These are phyloP conservation scores for Epiblema foenella DNA, from an alignment of 2,888 invertebrate genomes.

Conservation along the genomic window DNA sequence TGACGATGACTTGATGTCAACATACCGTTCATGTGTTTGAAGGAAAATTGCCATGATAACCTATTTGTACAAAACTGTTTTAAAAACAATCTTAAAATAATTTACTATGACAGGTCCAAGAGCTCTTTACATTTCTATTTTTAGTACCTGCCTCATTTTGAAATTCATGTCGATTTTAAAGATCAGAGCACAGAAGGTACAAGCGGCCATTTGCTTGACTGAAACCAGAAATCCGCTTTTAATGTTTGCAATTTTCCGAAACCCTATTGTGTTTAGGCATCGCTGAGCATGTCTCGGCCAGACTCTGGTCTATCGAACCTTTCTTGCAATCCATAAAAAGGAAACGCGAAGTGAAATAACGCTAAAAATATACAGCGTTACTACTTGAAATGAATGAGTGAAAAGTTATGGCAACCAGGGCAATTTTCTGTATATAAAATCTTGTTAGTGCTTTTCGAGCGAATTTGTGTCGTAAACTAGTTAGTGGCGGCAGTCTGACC, in stretches of 20 bases:
- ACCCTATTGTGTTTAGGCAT: slow-evolving; percentile 20
- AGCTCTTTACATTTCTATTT: too few relatives aligned
- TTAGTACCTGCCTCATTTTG: too few relatives aligned
- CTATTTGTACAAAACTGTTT: too few relatives aligned
- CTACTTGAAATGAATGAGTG: slow-evolving; percentile 37
- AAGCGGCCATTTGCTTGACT: not conserved
- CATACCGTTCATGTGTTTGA: too few relatives aligned
- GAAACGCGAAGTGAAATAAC: slow-evolving; percentile 20
- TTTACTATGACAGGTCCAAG: too few relatives aligned
- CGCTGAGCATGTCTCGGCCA: slow-evolving; percentile 32
- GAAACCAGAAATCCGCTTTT: not conserved
- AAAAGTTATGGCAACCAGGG: slow-evolving; percentile 32
- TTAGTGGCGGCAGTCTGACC: slow-evolving; percentile 6
- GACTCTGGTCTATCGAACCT: slow-evolving; percentile 13
- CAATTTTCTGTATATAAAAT: slow-evolving; percentile 31
- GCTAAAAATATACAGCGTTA: slow-evolving; percentile 28
- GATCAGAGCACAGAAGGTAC: too few relatives aligned
- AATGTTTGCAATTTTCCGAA: slow-evolving; percentile 4
- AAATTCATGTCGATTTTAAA: too few relatives aligned
- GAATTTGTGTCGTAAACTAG: slow-evolving; percentile 23
- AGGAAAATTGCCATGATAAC: too few relatives aligned
- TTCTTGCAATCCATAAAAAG: slow-evolving; percentile 14
- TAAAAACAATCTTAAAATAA: too few relatives aligned
- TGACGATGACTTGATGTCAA: too few relatives aligned
- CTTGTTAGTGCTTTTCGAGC: slow-evolving; percentile 20